Evolutionary conservation across 1,140 invertebrate genomes (phyloP).

Genomic region (Polypedilum vanderplanki): DNA sequence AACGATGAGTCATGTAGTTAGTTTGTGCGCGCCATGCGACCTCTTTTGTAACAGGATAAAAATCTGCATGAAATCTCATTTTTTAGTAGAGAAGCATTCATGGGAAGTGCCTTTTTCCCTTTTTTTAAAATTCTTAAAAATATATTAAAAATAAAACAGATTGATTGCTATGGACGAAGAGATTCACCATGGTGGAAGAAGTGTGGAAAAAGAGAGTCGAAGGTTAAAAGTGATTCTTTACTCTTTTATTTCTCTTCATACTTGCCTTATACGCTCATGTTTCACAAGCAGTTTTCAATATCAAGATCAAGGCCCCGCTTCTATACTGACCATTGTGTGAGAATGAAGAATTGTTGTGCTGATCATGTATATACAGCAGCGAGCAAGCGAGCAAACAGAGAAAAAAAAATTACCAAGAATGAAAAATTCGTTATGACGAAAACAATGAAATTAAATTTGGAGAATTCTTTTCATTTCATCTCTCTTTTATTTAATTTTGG

Average conservation of each 20-base stretch:
- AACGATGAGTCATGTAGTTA: background rate
- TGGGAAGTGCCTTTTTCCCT: background rate
- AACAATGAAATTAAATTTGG: background rate
- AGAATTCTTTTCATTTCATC: background rate
- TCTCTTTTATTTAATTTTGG: background rate
- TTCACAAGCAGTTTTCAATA: conserved; percentile 24
- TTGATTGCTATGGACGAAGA: background rate
- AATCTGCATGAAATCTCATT: background rate
- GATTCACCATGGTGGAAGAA: background rate
- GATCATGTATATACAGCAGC: too few relatives aligned
- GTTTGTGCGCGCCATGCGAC: conserved; percentile 2
- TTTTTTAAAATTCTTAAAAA: conserved; percentile 12
- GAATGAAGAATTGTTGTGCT: background rate
- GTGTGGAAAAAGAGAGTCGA: conserved; percentile 16
- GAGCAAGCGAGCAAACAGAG: too few relatives aligned
- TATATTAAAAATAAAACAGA: background rate
- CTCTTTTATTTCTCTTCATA: background rate
- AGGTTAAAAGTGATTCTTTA: conserved; percentile 26
- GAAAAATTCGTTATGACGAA: background rate
- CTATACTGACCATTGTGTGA: conserved; percentile 10
- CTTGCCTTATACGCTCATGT: background rate
- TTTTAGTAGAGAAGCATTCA: background rate
- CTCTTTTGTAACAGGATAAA: background rate
- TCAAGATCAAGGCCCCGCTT: conserved; percentile 24
- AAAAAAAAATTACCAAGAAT: too few relatives aligned